Evolutionary conservation across 2,797 vertebrate species (phyloP), one percentile per base, ranked within the genome.

Genomic region (Sebastes minor): DNA sequence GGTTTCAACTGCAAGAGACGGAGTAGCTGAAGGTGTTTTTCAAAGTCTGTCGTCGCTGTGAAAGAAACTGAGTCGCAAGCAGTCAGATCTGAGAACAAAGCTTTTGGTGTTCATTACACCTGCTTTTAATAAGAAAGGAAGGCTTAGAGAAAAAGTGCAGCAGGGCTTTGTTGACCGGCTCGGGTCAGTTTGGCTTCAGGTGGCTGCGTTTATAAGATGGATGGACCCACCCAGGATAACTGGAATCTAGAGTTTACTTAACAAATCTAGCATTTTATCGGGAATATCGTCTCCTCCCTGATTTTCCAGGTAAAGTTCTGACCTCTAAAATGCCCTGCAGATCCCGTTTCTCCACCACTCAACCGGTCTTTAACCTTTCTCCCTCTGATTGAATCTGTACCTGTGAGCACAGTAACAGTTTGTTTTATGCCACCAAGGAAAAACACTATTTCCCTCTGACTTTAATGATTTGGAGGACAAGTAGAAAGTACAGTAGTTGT

Each of bases 161-260:
- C 16, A 46, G 42, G 32, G 30, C 18, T 77, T 66, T 75, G 57
- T 59, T 68, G 57, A 65, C 68, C 28, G 73, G 71, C 81, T 83
- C 66, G 14, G 71, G 14, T 85, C 86, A 76, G 86, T 74, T 92
- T 91, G 86, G 86, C 83, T 89, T 89, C 79, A 83, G 61, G 63
- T 84, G 53, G 69, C 35, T 81, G 69, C 62, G 62, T 88, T 89
- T 86, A 83, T 81, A 78, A 88, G 85, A 73, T 70, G 63, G 61
- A 85, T 73, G 71, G 80, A 84, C 57, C 71, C 82, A 78, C 68
- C 78, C 84, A 66, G 77, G 79, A 82, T 80, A 68, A 77, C 23
- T 77, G 87, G 93, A 96, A 96, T 96, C 91, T 95, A 80, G 94
- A 95, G 92, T 95, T 95, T 94, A 91, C 95, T 92, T 78, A 95